Base-by-base conservation (phyloP, 2,797 vertebrate species). In the Numenius phaeopus region DNA sequence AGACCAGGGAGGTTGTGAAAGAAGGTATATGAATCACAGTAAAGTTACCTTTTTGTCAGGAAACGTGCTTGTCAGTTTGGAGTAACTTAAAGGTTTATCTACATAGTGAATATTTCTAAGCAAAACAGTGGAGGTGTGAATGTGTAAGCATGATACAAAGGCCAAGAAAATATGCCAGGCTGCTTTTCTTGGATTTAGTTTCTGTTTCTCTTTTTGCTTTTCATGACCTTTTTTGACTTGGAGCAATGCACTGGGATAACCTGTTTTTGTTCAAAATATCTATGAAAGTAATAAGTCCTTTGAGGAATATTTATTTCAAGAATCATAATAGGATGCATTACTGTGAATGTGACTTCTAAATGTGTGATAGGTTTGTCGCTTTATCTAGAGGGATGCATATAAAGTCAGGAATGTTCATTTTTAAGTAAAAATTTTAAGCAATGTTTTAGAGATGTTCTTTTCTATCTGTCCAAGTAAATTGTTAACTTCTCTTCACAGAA, bases 401-500 rank as follows among this genome's bases (percentile, higher is more conserved):
- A 13, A 94, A 80, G 37, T 69, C 32, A 57, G 24, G 24, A 76
- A 17, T 44, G 21, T 42, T 87, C 1, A 37, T 82, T 79, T 78
- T 69, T 32, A 7, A 49, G 19, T 76, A 21, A 1, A 2, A 10
- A 83, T 91, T 84, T 66, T 40, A 58, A 71, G 11, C 11, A 30
- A 1, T 39, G 24, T 62, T 80, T 78, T 59, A 50, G 14, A 80
- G 59, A 66, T 5, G 2, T 26, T 47, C 9, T 18, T 83, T 67
- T 65, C 14, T 55, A 11, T 52, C 11, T 55, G 2, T 40, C 5
- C 9, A 27, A 66, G 40, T 81, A 52, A 76, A 70, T 57, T 65
- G 40, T 88, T 88, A 39, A n/a, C 57, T 90, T 95, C 12, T 90
- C 65, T 81, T 91, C 85, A 98, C 98, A 99, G 97, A 98, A 93